Percentiles rank a stretch among this genome's conserved stretches.
phyloP scores from a whole-genome alignment of 2,888 invertebrate species.

The Thereva nobilitata region DNA sequence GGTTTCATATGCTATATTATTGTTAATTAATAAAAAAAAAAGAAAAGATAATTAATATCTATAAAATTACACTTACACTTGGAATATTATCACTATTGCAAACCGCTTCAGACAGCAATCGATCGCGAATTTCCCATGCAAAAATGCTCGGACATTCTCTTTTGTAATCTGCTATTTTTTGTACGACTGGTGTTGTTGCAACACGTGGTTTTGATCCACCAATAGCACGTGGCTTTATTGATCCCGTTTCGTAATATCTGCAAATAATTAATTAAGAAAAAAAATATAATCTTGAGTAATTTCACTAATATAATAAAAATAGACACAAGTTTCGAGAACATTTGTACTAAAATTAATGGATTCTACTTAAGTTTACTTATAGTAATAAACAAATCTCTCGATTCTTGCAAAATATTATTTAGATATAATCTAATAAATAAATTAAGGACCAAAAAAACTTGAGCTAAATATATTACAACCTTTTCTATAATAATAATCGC shows the following conservation, averaged over 20 bases:
- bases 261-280: constrained; percentile 32
- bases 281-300: neutral
- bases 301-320: neutral
- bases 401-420: no score
- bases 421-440: no score
- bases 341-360: no score
- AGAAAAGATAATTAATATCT: constrained; percentile 1
- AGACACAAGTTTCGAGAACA: neutral
- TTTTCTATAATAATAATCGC: no score
- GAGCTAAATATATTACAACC: no score
- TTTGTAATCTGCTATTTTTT: constrained; percentile 96
- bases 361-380: no score
- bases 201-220: constrained; percentile 96
- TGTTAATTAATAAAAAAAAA: neutral
- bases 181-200: constrained; percentile 90
- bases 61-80: constrained; percentile 80
- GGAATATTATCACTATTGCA: constrained; percentile 98
- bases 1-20: neutral
- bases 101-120: constrained; percentile 89
- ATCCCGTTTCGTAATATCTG: constrained; percentile 98
- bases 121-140: constrained; percentile 97
- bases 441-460: no score
- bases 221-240: constrained; percentile 95
- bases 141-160: constrained; percentile 97
- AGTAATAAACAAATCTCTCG: no score